Conservation (phyloP, 2,888 invertebrate genomes). For the Rotaria macrura region DNA sequence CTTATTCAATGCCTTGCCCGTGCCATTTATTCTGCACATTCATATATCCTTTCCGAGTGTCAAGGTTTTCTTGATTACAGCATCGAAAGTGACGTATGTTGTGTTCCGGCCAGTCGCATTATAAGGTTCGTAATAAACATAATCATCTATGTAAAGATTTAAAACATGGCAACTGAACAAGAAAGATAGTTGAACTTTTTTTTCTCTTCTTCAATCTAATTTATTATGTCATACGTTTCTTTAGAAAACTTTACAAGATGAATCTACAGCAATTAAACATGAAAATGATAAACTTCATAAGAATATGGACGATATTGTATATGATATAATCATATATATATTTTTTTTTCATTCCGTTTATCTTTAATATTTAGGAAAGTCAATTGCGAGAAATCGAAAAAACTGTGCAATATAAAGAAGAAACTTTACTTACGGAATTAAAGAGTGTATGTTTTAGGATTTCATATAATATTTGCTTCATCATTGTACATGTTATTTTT, state of each 20-base stretch:
- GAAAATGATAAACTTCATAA: background rate
- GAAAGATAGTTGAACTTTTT: background rate
- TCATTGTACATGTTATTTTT: background rate
- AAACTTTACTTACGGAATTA: background rate
- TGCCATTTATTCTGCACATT: background rate
- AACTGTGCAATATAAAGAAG: slow-evolving; percentile 5
- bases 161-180: background rate
- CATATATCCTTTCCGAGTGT: background rate
- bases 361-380: background rate
- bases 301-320: background rate
- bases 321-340: background rate
- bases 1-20: background rate
- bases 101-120: background rate
- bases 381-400: background rate
- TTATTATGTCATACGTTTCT: background rate
- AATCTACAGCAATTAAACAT: background rate
- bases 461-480: background rate
- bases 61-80: background rate
- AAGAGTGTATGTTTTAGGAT: background rate
- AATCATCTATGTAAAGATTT: background rate
- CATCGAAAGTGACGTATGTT: background rate
- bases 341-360: background rate
- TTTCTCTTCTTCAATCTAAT: too few relatives aligned
- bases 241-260: background rate
- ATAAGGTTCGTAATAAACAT: background rate